Percentiles rank a stretch among this genome's conserved stretches.
Evolutionary conservation across 2,888 invertebrate species (phyloP).

Genomic region (Mythimna lalbum): DNA sequence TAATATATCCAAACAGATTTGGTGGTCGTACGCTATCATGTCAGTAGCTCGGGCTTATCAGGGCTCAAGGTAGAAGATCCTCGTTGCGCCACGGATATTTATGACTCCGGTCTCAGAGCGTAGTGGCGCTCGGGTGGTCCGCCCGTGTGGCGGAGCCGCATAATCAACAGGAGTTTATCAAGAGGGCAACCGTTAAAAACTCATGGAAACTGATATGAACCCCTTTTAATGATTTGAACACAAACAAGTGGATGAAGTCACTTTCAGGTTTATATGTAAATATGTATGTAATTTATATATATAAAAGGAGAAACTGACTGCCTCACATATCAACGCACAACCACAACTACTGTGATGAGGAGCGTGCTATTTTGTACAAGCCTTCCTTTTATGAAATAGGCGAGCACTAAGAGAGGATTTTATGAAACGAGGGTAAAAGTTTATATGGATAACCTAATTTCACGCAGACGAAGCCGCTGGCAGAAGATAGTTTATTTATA

Average conservation of each 20-base stretch:
- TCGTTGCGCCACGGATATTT: constrained; percentile 85
- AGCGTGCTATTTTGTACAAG: no score
- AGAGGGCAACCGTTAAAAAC: constrained; percentile 79
- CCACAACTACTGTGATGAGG: no score
- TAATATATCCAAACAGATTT: constrained; percentile 74
- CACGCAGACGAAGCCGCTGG: no score
- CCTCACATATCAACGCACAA: no score
- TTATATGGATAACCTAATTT: no score
- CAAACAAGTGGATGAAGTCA: constrained; percentile 39
- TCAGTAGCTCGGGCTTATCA: constrained; percentile 77
- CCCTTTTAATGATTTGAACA: constrained; percentile 65
- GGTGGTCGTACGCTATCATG: constrained; percentile 67
- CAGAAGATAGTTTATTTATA: background rate
- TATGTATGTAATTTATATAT: no score
- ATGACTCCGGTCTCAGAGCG: constrained; percentile 75
- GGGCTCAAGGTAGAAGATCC: constrained; percentile 81
- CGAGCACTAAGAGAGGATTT: no score
- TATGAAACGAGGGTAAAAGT: no score
- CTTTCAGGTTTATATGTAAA: background rate
- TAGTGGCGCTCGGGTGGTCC: constrained; percentile 83
- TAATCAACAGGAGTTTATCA: constrained; percentile 81
- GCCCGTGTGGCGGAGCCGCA: constrained; percentile 70
- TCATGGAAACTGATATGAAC: constrained; percentile 77
- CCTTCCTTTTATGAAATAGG: no score
- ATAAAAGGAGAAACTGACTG: no score